Evolutionary conservation across 2,888 invertebrate genomes (phyloP).

Genomic region (Pristionchus arcanus): DNA sequence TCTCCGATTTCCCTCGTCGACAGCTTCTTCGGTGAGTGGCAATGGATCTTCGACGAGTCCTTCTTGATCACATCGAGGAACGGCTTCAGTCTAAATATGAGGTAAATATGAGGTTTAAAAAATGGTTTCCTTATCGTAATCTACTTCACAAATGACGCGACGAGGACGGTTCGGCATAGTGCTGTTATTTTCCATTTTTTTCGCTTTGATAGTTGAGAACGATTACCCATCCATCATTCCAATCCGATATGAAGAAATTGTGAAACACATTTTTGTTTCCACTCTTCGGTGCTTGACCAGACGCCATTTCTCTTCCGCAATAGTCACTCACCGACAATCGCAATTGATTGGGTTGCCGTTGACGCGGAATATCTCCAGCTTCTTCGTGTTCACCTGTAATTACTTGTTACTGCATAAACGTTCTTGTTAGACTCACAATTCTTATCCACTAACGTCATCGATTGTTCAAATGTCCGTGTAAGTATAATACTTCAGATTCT

Average conservation of each 20-base stretch:
- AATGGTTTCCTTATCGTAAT: background rate
- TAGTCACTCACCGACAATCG: conserved; percentile 49
- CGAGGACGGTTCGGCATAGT: too few species aligned
- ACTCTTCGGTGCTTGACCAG: too few species aligned
- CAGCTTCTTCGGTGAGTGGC: conserved; percentile 7
- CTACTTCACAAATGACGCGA: background rate
- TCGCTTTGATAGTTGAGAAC: too few species aligned
- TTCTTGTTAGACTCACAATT: too few species aligned
- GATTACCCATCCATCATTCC: too few species aligned
- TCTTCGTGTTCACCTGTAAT: background rate
- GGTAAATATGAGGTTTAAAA: background rate
- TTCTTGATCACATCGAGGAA: conserved; percentile 19
- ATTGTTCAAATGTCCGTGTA: too few species aligned
- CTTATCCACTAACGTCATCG: too few species aligned
- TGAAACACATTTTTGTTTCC: background rate
- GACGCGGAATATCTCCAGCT: conserved; percentile 17
- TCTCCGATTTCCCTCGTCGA: background rate
- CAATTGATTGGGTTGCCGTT: conserved; percentile 53
- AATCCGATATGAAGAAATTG: too few species aligned
- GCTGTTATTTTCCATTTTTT: too few species aligned
- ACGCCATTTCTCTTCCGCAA: background rate
- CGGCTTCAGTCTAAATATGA: conserved; percentile 14
- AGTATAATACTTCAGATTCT: too few species aligned
- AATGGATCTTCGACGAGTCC: background rate
- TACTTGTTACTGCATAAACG: background rate